Evolutionary conservation across 1,140 invertebrate species (phyloP).

Genomic region (Zaprionus africanus): DNA sequence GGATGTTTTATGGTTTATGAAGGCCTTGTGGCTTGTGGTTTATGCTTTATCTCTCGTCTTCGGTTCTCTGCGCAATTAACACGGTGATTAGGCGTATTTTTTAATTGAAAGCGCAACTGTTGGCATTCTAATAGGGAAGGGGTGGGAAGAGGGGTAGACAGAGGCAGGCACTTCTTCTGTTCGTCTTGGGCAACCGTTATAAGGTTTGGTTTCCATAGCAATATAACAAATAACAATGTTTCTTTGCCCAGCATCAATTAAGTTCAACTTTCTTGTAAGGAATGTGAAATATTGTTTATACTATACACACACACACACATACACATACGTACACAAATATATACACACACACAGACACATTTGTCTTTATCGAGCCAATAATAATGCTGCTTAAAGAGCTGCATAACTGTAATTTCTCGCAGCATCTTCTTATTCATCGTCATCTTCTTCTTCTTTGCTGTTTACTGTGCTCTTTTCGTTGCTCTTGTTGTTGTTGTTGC

Average conservation of each 20-base stretch:
- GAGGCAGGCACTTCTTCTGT: too few species aligned
- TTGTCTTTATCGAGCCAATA: background rate
- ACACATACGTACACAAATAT: too few species aligned
- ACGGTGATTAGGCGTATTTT: constrained; percentile 56
- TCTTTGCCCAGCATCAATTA: background rate
- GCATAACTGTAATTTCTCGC: constrained; percentile 4
- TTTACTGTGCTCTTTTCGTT: background rate
- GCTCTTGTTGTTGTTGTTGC: background rate
- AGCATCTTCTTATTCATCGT: background rate
- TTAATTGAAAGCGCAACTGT: constrained; percentile 72
- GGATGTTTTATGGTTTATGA: constrained; percentile 49
- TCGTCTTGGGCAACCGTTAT: background rate
- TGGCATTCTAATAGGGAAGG: constrained; percentile 29
- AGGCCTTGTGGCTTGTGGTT: constrained; percentile 38
- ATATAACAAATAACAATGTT: background rate
- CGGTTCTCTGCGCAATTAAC: constrained; percentile 63
- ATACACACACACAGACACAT: background rate
- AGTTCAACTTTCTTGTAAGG: background rate
- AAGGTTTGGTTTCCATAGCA: background rate
- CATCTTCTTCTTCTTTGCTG: background rate
- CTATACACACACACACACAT: background rate
- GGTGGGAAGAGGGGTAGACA: background rate
- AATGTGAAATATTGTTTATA: background rate
- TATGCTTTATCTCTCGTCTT: background rate
- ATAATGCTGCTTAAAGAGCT: background rate